phyloP scores from a whole-genome alignment of 2,888 invertebrate species.

The Drosophila putrida region DNA sequence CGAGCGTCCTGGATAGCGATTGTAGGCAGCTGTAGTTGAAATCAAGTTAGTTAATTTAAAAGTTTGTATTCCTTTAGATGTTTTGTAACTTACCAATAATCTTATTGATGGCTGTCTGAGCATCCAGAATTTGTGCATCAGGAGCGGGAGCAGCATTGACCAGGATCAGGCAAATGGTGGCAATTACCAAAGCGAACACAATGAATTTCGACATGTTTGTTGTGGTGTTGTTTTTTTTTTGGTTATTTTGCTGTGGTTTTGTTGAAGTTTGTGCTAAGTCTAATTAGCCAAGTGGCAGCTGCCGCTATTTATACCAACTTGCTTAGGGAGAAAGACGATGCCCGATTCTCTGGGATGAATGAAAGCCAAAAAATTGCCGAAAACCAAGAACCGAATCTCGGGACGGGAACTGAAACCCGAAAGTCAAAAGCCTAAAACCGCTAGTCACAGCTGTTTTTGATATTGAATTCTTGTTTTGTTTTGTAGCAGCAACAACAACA shows the following conservation, averaged over 20 bases:
- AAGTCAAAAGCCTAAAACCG: conserved; percentile 18
- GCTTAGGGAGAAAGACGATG: conserved; percentile 17
- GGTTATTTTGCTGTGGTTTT: conserved; percentile 10
- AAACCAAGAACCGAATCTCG: background rate
- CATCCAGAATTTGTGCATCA: conserved; percentile 57
- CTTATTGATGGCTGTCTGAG: conserved; percentile 66
- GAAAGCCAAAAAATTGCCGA: conserved; percentile 31
- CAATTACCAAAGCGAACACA: conserved; percentile 50
- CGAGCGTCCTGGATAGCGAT: conserved; percentile 62
- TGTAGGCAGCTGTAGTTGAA: conserved; percentile 61
- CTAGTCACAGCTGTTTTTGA: conserved; percentile 46
- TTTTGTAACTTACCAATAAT: conserved; percentile 61
- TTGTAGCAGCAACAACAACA: conserved; percentile 7
- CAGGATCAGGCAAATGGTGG: conserved; percentile 49
- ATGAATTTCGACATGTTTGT: conserved; percentile 62
- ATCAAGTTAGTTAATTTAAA: background rate
- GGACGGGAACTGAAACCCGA: conserved; percentile 10
- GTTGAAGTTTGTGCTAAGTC: conserved; percentile 45
- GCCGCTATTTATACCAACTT: conserved; percentile 69
- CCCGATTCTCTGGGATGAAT: conserved; percentile 34
- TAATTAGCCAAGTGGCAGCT: conserved; percentile 50
- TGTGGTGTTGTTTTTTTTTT: conserved; percentile 13
- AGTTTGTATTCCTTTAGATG: background rate
- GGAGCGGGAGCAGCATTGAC: conserved; percentile 61
- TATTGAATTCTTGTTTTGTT: conserved; percentile 59